Percentiles rank a stretch among this genome's conserved stretches.
Conservation (phyloP, 2,113 vertebrate genomes). For the Pterophyllum scalare region DNA sequence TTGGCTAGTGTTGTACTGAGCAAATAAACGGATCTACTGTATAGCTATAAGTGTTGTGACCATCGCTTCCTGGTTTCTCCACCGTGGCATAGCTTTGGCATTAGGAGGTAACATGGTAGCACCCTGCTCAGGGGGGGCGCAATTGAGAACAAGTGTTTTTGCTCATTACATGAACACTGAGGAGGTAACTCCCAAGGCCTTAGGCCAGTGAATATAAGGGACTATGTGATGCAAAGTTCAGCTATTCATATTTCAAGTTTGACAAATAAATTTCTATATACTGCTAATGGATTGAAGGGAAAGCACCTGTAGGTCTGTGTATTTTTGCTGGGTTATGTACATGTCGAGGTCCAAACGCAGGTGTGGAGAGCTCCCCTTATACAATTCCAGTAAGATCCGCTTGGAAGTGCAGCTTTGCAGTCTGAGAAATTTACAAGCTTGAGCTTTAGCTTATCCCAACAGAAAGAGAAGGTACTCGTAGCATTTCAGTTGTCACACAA, state of each 20-base stretch:
- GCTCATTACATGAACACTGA: constrained; percentile 75
- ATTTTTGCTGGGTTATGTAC: constrained; percentile 39
- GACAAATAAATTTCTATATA: constrained; percentile 54
- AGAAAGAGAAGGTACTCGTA: constrained; percentile 56
- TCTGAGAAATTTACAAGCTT: constrained; percentile 57
- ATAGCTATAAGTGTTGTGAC: constrained; percentile 40
- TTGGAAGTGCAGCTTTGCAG: constrained; percentile 69
- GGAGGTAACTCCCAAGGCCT: constrained; percentile 58
- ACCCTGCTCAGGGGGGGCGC: constrained; percentile 26
- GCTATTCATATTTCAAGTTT: constrained; percentile 54
- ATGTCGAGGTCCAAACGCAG: background rate
- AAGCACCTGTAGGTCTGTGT: constrained; percentile 49
- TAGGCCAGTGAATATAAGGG: constrained; percentile 64
- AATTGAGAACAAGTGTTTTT: constrained; percentile 47
- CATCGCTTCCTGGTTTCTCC: constrained; percentile 42
- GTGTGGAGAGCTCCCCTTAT: background rate
- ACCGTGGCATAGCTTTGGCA: constrained; percentile 81
- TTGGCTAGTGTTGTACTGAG: constrained; percentile 75
- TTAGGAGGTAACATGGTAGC: constrained; percentile 70
- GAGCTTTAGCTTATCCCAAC: constrained; percentile 70
- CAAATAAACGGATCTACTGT: constrained; percentile 60
- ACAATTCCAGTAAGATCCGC: constrained; percentile 54
- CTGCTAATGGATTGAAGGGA: constrained; percentile 41
- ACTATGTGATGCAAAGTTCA: constrained; percentile 48
- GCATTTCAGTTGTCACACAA: constrained; percentile 22